Evolutionary conservation across 2,797 vertebrate genomes (phyloP).

Genomic region (Ptychadena robeensis): DNA sequence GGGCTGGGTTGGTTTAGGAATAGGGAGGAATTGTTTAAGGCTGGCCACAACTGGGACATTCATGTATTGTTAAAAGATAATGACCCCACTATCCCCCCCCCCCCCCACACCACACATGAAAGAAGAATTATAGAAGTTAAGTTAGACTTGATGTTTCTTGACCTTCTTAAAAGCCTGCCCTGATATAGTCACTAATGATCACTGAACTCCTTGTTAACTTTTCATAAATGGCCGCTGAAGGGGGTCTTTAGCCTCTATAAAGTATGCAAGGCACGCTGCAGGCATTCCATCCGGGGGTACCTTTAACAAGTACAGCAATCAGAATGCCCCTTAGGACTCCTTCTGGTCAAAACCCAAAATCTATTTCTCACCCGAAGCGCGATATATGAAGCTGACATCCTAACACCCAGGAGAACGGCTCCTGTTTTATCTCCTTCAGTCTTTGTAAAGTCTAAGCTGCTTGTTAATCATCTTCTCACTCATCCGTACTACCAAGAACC

Average conservation of each 20-base stretch:
- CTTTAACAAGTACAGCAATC: neutral
- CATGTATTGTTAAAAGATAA: too few species aligned
- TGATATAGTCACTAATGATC: neutral
- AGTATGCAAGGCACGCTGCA: neutral
- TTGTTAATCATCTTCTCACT: slow-evolving; percentile 53
- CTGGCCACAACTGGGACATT: too few species aligned
- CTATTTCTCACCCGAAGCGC: slow-evolving; percentile 5
- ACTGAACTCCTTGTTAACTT: neutral
- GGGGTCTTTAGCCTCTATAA: neutral
- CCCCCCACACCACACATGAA: neutral
- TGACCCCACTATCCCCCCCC: too few species aligned
- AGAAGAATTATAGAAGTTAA: too few species aligned
- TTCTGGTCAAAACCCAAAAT: slow-evolving; percentile 17
- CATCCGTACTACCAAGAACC: slow-evolving; percentile 25
- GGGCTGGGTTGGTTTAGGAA: too few species aligned
- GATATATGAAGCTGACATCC: slow-evolving; percentile 22
- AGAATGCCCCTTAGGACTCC: neutral
- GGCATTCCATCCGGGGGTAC: neutral
- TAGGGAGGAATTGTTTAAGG: too few species aligned
- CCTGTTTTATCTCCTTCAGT: slow-evolving; percentile 32
- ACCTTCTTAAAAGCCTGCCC: neutral
- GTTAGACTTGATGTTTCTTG: neutral
- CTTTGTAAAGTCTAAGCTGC: slow-evolving; percentile 49
- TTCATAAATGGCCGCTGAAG: neutral
- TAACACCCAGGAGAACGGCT: slow-evolving; percentile 3